Percentiles rank a stretch among this genome's conserved stretches.
Conservation (phyloP, 2,113 vertebrate species). For the Gallinago media region DNA sequence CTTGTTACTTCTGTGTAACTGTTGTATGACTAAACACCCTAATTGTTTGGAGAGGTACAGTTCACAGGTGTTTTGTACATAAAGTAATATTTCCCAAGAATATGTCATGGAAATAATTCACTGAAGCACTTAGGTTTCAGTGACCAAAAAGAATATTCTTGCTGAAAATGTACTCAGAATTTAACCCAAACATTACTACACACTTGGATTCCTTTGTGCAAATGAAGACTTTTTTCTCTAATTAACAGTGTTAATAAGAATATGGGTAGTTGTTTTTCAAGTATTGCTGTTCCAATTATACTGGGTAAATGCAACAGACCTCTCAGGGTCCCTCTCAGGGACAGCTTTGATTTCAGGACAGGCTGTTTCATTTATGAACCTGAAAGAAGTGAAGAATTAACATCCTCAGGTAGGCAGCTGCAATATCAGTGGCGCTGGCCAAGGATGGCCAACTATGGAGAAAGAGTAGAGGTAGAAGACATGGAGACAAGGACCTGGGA, state of each 20-base stretch:
- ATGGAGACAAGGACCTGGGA: not conserved
- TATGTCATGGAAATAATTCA: not conserved
- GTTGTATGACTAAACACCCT: conserved; percentile 42
- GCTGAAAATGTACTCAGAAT: not conserved
- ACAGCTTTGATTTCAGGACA: not conserved
- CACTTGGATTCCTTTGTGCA: not conserved
- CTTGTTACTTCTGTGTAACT: conserved; percentile 49
- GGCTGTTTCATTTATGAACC: not conserved
- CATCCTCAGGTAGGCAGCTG: not conserved
- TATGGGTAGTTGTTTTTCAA: not conserved
- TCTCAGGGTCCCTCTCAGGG: not conserved
- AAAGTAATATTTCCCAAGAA: conserved; percentile 19
- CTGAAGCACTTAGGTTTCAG: not conserved
- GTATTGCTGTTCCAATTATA: not conserved
- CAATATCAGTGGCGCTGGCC: not conserved
- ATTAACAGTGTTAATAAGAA: conserved; percentile 10
- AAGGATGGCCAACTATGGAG: fast-evolving
- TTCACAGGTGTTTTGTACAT: conserved; percentile 37
- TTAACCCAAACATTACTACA: not conserved
- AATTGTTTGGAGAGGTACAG: conserved; percentile 5
- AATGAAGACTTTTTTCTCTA: not conserved
- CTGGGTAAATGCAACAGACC: not conserved
- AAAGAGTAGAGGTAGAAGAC: fast-evolving
- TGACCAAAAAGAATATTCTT: not conserved
- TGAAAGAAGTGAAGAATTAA: not conserved